Conservation (phyloP, 2,888 invertebrate genomes). For the Sinotaia quadrata region DNA sequence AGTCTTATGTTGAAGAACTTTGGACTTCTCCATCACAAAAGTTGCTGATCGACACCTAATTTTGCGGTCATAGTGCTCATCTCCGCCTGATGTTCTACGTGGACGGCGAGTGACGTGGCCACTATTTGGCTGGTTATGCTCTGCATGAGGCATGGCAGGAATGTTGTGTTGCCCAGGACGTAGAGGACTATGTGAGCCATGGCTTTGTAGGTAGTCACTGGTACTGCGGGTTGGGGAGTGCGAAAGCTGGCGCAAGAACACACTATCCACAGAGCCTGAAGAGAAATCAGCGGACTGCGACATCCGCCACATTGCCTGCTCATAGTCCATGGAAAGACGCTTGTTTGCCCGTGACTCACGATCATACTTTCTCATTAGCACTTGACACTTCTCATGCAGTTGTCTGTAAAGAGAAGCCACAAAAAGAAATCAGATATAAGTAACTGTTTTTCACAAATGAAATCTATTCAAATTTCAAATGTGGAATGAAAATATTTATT, state of each 20-base stretch:
- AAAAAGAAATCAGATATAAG: too few relatives aligned
- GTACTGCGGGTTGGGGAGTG: slow-evolving; percentile 7
- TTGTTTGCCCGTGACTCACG: slow-evolving; percentile 86
- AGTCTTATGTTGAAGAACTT: background rate
- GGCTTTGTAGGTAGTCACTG: background rate
- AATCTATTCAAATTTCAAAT: background rate
- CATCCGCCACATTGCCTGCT: slow-evolving; percentile 89
- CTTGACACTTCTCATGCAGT: slow-evolving; percentile 81
- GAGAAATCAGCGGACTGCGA: slow-evolving; percentile 51
- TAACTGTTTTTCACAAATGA: too few relatives aligned
- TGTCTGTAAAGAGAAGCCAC: slow-evolving; percentile 74
- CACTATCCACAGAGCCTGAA: slow-evolving; percentile 53
- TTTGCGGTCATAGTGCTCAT: slow-evolving; percentile 48
- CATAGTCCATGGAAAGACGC: slow-evolving; percentile 85
- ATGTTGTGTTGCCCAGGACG: slow-evolving; percentile 14
- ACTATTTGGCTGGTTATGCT: background rate
- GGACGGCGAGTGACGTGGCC: slow-evolving; percentile 12
- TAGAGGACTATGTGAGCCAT: slow-evolving; percentile 13
- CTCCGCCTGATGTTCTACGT: slow-evolving; percentile 19
- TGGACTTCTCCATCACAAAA: slow-evolving; percentile 47
- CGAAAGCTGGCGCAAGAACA: slow-evolving; percentile 26
- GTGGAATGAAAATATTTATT: background rate
- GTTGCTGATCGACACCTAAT: slow-evolving; percentile 61
- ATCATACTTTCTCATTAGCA: slow-evolving; percentile 77
- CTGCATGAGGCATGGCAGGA: background rate